Conservation (phyloP, 2,888 invertebrate genomes). For the Aporophyla nigra region DNA sequence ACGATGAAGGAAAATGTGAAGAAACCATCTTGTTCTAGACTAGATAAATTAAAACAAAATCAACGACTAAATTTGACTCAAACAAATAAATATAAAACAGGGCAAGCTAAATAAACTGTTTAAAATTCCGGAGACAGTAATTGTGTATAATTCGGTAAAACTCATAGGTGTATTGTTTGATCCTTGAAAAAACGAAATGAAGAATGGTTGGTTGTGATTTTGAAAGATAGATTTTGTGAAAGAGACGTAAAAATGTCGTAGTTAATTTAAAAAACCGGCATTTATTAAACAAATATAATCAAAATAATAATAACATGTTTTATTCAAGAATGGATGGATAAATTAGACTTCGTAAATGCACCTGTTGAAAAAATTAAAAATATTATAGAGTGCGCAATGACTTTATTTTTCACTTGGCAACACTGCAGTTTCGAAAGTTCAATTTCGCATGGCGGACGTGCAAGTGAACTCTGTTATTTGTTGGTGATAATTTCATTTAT, state of each 20-base stretch:
- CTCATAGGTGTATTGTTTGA: neutral
- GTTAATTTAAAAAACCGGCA: neutral
- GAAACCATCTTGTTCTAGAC: neutral
- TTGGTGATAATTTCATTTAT: constrained; percentile 88
- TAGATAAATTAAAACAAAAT: neutral
- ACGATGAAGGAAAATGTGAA: neutral
- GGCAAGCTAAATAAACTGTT: too few species aligned
- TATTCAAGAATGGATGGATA: neutral
- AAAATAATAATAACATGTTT: neutral
- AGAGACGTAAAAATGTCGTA: neutral
- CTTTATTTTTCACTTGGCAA: constrained; percentile 78
- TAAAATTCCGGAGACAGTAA: too few species aligned
- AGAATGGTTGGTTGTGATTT: neutral
- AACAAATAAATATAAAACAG: too few species aligned
- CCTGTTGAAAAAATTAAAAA: constrained; percentile 33
- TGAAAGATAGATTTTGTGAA: too few species aligned
- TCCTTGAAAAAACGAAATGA: neutral
- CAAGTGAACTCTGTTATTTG: constrained; percentile 89
- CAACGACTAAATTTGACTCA: neutral
- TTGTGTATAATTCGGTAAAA: neutral
- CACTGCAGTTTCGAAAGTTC: constrained; percentile 90
- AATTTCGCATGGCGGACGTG: constrained; percentile 91
- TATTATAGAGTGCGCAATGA: constrained; percentile 59
- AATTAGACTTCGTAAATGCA: constrained; percentile 71
- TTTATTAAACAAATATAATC: neutral